Conservation (phyloP, 1,140 invertebrate species). For the Meteorus sp. region DNA sequence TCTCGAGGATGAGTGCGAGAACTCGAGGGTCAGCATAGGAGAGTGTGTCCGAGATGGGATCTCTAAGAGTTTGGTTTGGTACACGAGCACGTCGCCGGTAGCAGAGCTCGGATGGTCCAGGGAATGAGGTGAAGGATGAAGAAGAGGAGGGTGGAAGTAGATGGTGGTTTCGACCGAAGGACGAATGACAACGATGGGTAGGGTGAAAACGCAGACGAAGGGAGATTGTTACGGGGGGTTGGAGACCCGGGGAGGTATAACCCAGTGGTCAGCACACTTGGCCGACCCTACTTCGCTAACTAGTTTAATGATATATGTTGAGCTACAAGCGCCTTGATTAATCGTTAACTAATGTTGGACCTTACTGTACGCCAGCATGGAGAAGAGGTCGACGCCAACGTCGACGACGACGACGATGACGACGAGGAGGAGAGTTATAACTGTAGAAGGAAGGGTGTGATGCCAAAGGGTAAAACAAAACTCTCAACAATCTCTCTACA, state of each 20-base stretch:
- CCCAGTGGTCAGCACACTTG: conserved; percentile 61
- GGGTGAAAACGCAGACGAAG: conserved; percentile 9
- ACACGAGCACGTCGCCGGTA: conserved; percentile 49
- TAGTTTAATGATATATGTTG: conserved; percentile 63
- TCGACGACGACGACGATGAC: too few relatives aligned
- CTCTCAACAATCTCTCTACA: too few relatives aligned
- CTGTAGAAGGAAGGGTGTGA: conserved; percentile 30
- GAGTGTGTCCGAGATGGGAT: conserved; percentile 34
- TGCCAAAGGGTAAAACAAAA: too few relatives aligned
- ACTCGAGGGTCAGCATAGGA: conserved; percentile 7
- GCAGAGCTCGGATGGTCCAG: too few relatives aligned
- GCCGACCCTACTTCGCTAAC: conserved; percentile 61
- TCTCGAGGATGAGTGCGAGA: conserved; percentile 24
- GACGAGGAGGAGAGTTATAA: conserved; percentile 15
- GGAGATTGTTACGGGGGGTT: conserved; percentile 36
- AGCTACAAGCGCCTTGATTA: conserved; percentile 61
- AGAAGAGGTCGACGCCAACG: conserved; percentile 36
- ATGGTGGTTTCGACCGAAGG: conserved; percentile 17
- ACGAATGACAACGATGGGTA: background rate
- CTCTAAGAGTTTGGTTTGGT: conserved; percentile 57
- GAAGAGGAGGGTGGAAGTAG: conserved; percentile 19
- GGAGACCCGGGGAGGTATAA: conserved; percentile 38
- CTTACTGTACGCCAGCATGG: conserved; percentile 50
- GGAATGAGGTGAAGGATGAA: too few relatives aligned
- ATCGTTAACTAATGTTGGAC: conserved; percentile 62